Evolutionary conservation across 1,140 invertebrate species (phyloP).

Genomic region (Helicoverpa zea): DNA sequence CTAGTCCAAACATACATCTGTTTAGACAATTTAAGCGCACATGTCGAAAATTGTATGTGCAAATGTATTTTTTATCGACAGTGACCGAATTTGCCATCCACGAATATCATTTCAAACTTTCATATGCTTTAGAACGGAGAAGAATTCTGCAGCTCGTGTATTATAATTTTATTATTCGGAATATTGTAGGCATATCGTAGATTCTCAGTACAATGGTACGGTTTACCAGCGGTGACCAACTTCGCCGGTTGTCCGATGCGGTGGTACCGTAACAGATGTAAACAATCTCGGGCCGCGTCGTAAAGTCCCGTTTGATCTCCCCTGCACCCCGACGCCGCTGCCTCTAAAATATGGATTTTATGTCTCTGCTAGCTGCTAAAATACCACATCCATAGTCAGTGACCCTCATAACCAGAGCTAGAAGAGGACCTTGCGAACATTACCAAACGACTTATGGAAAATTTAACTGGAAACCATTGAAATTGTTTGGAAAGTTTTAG

Average conservation of each 20-base stretch:
- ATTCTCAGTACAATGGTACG: constrained; percentile 59
- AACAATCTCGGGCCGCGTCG: constrained; percentile 82
- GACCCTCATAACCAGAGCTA: constrained; percentile 70
- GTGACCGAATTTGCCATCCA: not conserved
- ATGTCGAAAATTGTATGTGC: constrained; percentile 24
- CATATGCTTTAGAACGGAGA: not conserved
- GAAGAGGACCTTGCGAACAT: constrained; percentile 24
- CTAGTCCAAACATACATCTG: constrained; percentile 30
- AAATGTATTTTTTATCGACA: not conserved
- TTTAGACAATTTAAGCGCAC: constrained; percentile 33
- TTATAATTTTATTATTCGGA: constrained; percentile 3
- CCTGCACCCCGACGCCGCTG: constrained; percentile 61
- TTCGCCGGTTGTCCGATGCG: constrained; percentile 77
- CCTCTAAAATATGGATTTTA: constrained; percentile 85
- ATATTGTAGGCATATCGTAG: constrained; percentile 38
- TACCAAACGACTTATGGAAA: constrained; percentile 40
- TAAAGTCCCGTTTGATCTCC: constrained; percentile 84
- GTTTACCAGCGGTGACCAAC: constrained; percentile 81
- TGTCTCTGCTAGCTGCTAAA: constrained; percentile 75
- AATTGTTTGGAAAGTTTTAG: not conserved
- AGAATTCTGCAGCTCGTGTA: too few relatives aligned
- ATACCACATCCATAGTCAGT: constrained; percentile 75
- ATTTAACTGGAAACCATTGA: constrained; percentile 42
- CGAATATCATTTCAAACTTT: constrained; percentile 10
- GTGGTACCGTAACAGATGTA: constrained; percentile 83